Evolutionary conservation across 2,888 invertebrate species (phyloP).

Genomic region (Tenodera sinensis): DNA sequence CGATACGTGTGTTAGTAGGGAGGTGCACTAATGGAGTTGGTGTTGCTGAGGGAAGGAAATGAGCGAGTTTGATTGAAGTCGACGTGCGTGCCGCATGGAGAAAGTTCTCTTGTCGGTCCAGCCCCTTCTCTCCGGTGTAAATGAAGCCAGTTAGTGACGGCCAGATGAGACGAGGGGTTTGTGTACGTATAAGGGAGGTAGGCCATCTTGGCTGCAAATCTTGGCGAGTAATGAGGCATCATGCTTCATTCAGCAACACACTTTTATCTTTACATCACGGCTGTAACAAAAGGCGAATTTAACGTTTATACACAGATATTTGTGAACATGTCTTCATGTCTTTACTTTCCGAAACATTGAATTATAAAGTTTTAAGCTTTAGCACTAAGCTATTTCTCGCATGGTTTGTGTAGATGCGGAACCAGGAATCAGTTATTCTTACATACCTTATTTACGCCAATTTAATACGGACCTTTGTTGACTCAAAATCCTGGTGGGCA

Average conservation of each 20-base stretch:
- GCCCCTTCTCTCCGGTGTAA: not conserved
- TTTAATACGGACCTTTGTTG: too few species aligned
- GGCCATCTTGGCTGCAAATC: not conserved
- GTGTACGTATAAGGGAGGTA: not conserved
- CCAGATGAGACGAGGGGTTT: not conserved
- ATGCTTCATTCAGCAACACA: not conserved
- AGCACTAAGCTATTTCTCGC: too few species aligned
- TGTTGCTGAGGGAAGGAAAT: not conserved
- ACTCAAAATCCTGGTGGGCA: too few species aligned
- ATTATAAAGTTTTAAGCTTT: too few species aligned
- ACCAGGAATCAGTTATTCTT: too few species aligned
- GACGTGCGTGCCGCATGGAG: not conserved
- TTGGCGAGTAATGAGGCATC: not conserved
- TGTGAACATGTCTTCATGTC: too few species aligned
- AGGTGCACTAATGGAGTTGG: not conserved
- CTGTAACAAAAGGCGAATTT: too few species aligned
- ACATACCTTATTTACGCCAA: too few species aligned
- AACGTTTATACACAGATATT: too few species aligned
- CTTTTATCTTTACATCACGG: too few species aligned
- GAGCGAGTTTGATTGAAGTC: not conserved
- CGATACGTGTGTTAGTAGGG: not conserved
- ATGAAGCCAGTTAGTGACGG: conserved; percentile 10
- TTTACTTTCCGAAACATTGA: too few species aligned
- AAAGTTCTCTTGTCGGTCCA: not conserved
- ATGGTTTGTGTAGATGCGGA: too few species aligned